Conservation (phyloP, 2,888 invertebrate species). For the Sturmia bella region DNA sequence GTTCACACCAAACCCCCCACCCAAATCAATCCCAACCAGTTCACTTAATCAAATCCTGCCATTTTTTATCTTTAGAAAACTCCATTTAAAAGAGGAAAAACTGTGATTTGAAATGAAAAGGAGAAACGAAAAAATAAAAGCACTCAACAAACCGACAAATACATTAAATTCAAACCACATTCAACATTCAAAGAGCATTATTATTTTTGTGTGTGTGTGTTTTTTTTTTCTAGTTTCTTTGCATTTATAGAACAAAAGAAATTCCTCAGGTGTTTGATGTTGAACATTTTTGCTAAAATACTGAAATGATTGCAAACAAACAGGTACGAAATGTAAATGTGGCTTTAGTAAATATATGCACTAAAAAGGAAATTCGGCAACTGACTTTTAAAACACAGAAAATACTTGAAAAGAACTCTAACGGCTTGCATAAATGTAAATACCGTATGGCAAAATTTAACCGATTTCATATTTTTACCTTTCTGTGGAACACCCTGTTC, state of each 20-base stretch:
- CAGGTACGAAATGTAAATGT: background rate
- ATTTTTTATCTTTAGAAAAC: conserved; percentile 11
- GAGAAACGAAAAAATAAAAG: conserved; percentile 12
- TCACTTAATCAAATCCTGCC: conserved; percentile 2
- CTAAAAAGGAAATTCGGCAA: no score
- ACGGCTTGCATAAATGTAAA: no score
- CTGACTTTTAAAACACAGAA: no score
- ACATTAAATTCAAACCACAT: conserved; percentile 48
- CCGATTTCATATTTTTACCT: no score
- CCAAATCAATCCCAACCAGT: conserved; percentile 29
- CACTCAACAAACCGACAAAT: conserved; percentile 44
- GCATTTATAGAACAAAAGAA: background rate
- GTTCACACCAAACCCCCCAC: conserved; percentile 20
- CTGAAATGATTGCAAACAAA: conserved; percentile 1
- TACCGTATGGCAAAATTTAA: no score
- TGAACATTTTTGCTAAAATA: conserved; percentile 21
- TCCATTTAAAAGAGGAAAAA: conserved; percentile 43
- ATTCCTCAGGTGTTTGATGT: conserved; percentile 62
- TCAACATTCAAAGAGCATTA: conserved; percentile 1
- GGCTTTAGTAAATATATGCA: no score
- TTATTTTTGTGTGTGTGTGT: no score
- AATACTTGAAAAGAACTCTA: no score
- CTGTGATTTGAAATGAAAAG: conserved; percentile 48
- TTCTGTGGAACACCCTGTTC: no score
- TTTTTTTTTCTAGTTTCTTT: background rate